Percentiles rank a stretch among this genome's conserved stretches.
Evolutionary conservation across 2,113 vertebrate genomes (phyloP).

Genomic region (Cephalopholis sonnerati): DNA sequence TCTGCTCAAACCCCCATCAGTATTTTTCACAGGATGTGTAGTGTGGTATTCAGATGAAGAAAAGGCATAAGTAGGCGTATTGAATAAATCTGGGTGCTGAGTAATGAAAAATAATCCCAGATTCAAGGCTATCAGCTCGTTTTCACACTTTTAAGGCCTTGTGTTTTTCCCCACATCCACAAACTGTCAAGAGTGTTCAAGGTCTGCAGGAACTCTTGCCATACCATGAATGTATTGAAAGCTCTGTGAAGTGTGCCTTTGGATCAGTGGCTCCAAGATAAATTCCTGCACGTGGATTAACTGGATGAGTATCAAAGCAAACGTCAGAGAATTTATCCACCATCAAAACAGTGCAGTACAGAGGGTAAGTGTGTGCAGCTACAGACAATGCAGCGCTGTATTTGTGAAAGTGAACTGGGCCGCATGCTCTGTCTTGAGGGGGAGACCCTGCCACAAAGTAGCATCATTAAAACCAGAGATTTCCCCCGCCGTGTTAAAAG

Average conservation of each 20-base stretch:
- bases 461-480: slow-evolving; percentile 55
- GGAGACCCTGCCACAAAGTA: slow-evolving; percentile 45
- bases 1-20: not conserved
- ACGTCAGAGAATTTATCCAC: not conserved
- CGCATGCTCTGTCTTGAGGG: slow-evolving; percentile 42
- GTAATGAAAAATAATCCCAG: not conserved
- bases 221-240: not conserved
- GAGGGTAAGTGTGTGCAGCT: not conserved
- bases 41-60: not conserved
- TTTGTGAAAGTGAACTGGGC: slow-evolving; percentile 16
- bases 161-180: not conserved
- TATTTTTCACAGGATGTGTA: not conserved
- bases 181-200: not conserved
- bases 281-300: not conserved
- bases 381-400: slow-evolving; percentile 38
- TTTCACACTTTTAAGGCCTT: not conserved
- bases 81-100: not conserved
- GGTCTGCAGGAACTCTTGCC: not conserved
- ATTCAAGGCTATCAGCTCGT: not conserved
- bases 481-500: slow-evolving; percentile 54
- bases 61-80: not conserved
- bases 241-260: slow-evolving; percentile 9
- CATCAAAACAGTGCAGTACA: slow-evolving; percentile 1
- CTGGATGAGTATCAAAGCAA: not conserved
- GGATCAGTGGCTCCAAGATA: slow-evolving; percentile 7